Base-by-base conservation (phyloP, 2,888 invertebrate species). In the Lypha dubia region DNA sequence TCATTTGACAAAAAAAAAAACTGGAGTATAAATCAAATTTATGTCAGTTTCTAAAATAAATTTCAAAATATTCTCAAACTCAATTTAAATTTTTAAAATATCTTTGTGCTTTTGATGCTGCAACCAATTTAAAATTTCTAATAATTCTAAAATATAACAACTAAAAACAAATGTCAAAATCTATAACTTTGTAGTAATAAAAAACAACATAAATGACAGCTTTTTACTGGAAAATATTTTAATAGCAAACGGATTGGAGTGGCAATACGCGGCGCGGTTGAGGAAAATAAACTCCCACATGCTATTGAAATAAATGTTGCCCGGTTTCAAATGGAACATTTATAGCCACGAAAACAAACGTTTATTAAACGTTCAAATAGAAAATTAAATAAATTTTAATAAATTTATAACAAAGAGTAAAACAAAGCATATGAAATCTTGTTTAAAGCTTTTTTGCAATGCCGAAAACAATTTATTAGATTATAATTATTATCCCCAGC, bases 201-300 rank as follows among this genome's bases (percentile, higher is more conserved):
- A 65, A 77, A 32, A 53, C 13, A 65, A 38, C 15, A 49, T 9
- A 11, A 63, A 63, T 8, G 24, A 38, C 38, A 70, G 3, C 17
- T 22, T 63, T 49, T 62, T 49, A 35, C 0, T 51, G 22, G 41
- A 41, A 77, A 68, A 62, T 70, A 70, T 53, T 70, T 70, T 32
- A 70, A 44, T 35, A 71, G 35, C 20, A 8, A 51, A 41, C 13
- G 24, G 35, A 35, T 11, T 11, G 3, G 11, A 38, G 38, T 38
- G 35, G n/a, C n/a, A n/a, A n/a, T n/a, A n/a, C 8, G 51, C 28
- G 44, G 20, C 35, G 20, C 35, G 51, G 17, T 38, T 13, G 49
- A 35, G 68, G 32, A 56, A 46, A 9, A 38, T 38, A 56, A 79
- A 79, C 79, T 79, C 79, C 79, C 46, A 79, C 79, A 79, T 71